Percentiles rank a stretch among this genome's conserved stretches.
Evolutionary conservation across 2,797 vertebrate species (phyloP).

Genomic region (Ispidina picta): DNA sequence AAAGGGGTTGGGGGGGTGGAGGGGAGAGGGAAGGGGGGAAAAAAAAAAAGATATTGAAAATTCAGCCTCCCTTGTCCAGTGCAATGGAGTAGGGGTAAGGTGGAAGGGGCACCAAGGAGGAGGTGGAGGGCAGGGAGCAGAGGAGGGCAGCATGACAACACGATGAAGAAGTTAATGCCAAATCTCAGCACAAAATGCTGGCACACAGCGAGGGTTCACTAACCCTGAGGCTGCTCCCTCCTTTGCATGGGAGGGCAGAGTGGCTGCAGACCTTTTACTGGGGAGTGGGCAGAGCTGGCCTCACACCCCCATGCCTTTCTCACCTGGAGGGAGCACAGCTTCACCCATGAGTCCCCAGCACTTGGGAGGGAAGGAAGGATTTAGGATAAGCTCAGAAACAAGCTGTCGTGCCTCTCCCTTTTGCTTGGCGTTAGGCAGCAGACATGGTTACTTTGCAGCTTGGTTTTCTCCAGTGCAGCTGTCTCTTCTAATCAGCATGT

Average conservation of each 20-base stretch:
- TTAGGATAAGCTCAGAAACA: not conserved
- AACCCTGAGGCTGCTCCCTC: not conserved
- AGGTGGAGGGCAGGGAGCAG: not conserved
- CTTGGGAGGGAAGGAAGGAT: not conserved
- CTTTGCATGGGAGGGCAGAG: not conserved
- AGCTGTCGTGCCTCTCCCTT: not conserved
- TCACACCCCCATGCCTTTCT: not conserved
- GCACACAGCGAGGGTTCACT: not conserved
- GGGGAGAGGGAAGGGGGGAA: no score
- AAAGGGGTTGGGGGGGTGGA: constrained; percentile 14
- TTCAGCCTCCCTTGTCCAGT: constrained; percentile 38
- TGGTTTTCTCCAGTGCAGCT: not conserved
- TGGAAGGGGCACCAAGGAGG: not conserved
- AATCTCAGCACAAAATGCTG: not conserved
- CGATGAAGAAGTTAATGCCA: not conserved
- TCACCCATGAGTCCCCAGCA: rapidly evolving
- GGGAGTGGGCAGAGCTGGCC: not conserved
- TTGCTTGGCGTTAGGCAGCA: rapidly evolving
- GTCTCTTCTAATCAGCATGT: not conserved
- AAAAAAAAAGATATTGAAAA: constrained; percentile 43
- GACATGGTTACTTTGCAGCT: not conserved
- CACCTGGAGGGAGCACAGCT: not conserved
- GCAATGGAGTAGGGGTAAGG: not conserved
- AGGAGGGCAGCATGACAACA: not conserved
- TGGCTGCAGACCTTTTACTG: not conserved